Evolutionary conservation across 2,113 vertebrate species (phyloP).

Genomic region (Forbesichthys papilliferus): DNA sequence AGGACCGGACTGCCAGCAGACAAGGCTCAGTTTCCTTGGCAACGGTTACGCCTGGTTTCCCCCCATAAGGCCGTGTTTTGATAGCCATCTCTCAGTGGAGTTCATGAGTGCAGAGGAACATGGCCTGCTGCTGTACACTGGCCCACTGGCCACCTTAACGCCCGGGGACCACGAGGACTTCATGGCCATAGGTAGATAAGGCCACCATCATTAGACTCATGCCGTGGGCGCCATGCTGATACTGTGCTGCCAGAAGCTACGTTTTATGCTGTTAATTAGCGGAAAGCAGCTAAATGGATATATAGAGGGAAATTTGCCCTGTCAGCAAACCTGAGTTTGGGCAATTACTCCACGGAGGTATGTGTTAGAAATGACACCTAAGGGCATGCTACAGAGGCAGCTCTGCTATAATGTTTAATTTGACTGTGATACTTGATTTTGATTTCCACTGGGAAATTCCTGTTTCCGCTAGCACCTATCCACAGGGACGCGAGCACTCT

Average conservation of each 20-base stretch:
- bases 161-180: slow-evolving; percentile 81
- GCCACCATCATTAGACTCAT: slow-evolving; percentile 37
- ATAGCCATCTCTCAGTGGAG: slow-evolving; percentile 88
- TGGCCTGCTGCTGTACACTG: slow-evolving; percentile 84
- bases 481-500: not conserved
- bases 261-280: slow-evolving; percentile 55
- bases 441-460: not conserved
- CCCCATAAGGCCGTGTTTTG: slow-evolving; percentile 85
- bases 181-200: slow-evolving; percentile 85
- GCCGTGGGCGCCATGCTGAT: not conserved
- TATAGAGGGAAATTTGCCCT: slow-evolving; percentile 20
- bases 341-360: slow-evolving; percentile 15
- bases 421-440: not conserved
- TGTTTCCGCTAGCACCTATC: slow-evolving; percentile 9
- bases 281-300: slow-evolving; percentile 42
- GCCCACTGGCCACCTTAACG: slow-evolving; percentile 80
- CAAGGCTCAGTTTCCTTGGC: slow-evolving; percentile 87
- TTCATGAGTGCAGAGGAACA: slow-evolving; percentile 86
- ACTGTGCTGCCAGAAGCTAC: no score
- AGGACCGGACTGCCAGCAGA: slow-evolving; percentile 89
- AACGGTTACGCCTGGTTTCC: slow-evolving; percentile 90
- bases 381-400: slow-evolving; percentile 8
- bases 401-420: slow-evolving; percentile 12
- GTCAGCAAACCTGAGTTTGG: slow-evolving; percentile 30
- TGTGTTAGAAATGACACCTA: not conserved